phyloP scores from a whole-genome alignment of 2,888 invertebrate species.

The Pedicia rivosa region DNA sequence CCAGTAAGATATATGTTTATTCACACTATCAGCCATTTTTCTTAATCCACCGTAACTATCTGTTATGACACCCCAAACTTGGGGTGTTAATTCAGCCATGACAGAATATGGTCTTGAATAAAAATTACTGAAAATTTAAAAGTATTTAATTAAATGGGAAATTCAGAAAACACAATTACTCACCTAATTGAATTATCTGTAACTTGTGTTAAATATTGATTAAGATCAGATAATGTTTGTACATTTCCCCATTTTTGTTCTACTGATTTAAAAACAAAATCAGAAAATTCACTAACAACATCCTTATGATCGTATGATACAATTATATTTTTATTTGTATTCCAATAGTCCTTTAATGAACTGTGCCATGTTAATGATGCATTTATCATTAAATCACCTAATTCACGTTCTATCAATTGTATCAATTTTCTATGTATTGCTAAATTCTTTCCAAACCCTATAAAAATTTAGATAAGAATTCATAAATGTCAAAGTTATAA shows the following conservation, averaged over 20 bases:
- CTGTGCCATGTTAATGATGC: slow-evolving; percentile 33
- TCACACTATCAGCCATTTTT: slow-evolving; percentile 43
- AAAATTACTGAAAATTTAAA: no score
- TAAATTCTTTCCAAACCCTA: slow-evolving; percentile 31
- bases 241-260: slow-evolving; percentile 52
- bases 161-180: slow-evolving; percentile 28
- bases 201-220: slow-evolving; percentile 34
- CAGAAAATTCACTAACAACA: slow-evolving; percentile 24
- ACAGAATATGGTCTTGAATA: slow-evolving; percentile 33
- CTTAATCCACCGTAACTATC: slow-evolving; percentile 40
- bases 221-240: slow-evolving; percentile 35
- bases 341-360: slow-evolving; percentile 34
- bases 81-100: slow-evolving; percentile 54
- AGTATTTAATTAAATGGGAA: not conserved
- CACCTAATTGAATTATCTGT: slow-evolving; percentile 29
- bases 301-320: slow-evolving; percentile 34
- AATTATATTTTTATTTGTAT: slow-evolving; percentile 33
- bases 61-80: slow-evolving; percentile 38
- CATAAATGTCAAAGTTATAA: not conserved
- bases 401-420: slow-evolving; percentile 33
- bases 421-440: slow-evolving; percentile 36
- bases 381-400: slow-evolving; percentile 35
- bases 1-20: slow-evolving; percentile 43
- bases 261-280: slow-evolving; percentile 37
- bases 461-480: no score